Percentiles rank a stretch among this genome's conserved stretches.
These are phyloP conservation scores for Scaptomyza reducta DNA, from an alignment of 2,888 invertebrate species.

Conservation along the genomic window DNA sequence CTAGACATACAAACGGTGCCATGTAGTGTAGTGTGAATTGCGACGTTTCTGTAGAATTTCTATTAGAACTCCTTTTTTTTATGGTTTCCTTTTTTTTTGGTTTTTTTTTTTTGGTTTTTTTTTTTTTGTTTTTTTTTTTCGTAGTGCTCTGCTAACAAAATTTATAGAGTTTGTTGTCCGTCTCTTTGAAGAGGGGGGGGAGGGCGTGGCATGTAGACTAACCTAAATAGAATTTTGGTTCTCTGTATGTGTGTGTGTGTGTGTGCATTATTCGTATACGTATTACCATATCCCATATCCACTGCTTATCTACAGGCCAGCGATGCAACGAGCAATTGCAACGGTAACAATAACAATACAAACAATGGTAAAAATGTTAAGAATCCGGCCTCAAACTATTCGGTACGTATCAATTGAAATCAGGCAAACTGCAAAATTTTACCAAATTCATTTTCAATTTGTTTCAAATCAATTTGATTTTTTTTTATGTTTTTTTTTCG, in stretches of 20 bases:
- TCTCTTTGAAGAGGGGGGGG: background rate
- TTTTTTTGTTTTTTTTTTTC: conserved; percentile 13
- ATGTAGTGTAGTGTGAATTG: conserved; percentile 46
- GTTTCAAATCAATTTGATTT: conserved; percentile 5
- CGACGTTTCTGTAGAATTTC: conserved; percentile 34
- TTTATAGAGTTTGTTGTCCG: conserved; percentile 32
- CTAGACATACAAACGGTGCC: conserved; percentile 29
- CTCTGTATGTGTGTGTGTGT: conserved; percentile 48
- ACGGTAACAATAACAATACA: conserved; percentile 65
- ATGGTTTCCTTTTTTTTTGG: background rate
- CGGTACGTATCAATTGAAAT: conserved; percentile 85
- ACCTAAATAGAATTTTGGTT: conserved; percentile 52
- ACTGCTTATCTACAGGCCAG: conserved; percentile 84
- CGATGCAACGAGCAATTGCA: conserved; percentile 83
- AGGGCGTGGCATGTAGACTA: conserved; percentile 49
- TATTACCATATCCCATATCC: conserved; percentile 81
- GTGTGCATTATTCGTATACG: conserved; percentile 54
- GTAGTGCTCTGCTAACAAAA: conserved; percentile 29
- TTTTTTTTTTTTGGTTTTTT: background rate
- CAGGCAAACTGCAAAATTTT: conserved; percentile 61
- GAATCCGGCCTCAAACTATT: conserved; percentile 84
- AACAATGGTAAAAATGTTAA: conserved; percentile 84
- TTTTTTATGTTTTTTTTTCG: conserved; percentile 45
- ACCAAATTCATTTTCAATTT: conserved; percentile 7
- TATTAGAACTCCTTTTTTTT: conserved; percentile 9